These are phyloP conservation scores for Patagioenas fasciata DNA, from an alignment of 2,113 vertebrate genomes.

Conservation along the genomic window DNA sequence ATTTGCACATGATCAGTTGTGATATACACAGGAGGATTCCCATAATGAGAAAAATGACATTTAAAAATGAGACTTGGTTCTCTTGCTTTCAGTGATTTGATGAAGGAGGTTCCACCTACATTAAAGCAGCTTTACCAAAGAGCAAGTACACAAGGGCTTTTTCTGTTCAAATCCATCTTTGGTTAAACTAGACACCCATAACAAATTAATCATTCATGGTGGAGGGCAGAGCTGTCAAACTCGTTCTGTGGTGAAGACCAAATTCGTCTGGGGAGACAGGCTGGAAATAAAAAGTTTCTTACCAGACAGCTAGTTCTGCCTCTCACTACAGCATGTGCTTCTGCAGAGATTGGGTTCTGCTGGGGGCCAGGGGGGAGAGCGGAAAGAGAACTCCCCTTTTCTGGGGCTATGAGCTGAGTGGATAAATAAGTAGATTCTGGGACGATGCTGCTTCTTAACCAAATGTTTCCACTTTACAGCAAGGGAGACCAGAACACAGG, in stretches of 20 bases:
- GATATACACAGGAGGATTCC: not conserved
- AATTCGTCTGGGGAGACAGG: conserved; percentile 25
- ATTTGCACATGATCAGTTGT: not conserved
- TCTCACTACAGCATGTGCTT: not conserved
- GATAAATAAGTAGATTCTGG: not conserved
- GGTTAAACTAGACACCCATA: conserved; percentile 60
- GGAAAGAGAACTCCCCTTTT: not conserved
- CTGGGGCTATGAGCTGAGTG: not conserved
- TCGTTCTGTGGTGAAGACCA: conserved; percentile 60
- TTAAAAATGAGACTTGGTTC: conserved; percentile 28
- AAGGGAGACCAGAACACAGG: not conserved
- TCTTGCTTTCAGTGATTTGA: conserved; percentile 5
- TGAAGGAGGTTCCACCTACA: conserved; percentile 29
- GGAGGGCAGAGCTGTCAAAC: conserved; percentile 56
- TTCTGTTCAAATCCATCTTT: conserved; percentile 60
- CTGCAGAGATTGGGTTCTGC: not conserved
- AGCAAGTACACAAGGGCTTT: conserved; percentile 29
- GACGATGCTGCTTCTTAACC: not conserved
- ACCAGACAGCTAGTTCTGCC: conserved; percentile 13
- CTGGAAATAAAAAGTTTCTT: conserved; percentile 57
- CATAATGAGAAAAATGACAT: conserved; percentile 12
- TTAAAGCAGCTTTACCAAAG: conserved; percentile 50
- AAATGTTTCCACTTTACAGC: conserved; percentile 8
- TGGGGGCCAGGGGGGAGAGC: not conserved
- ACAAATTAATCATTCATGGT: conserved; percentile 67